Evolutionary conservation across 2,797 vertebrate genomes (phyloP), one percentile per base, ranked within the genome.

Genomic region (Channallabes apus): DNA sequence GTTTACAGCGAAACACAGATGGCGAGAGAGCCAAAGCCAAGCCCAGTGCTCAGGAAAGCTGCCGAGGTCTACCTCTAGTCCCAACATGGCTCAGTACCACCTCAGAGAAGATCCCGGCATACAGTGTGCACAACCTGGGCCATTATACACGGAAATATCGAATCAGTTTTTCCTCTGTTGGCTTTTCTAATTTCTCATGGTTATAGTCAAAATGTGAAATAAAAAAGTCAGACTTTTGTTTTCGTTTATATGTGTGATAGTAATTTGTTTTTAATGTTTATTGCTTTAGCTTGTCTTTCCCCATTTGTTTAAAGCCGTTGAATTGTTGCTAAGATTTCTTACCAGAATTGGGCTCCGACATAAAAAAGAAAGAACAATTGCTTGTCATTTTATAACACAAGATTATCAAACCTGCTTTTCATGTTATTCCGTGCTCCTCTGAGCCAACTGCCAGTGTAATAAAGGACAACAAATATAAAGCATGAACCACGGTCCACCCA

Each of bases 1-100:
- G 93, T 96, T 95, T 94, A 95, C 95, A 95, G 94, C 91, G 84
- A 94, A 95, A 96, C 94, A 92, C 95, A 96, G 95, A 95, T 95
- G 95, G 94, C 92, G 93, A 91, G 92, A 82, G 32, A 82, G 18
- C 29, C 71, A 35, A 92, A 92, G 92, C 89, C 91, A 91, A 89
- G 91, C 86, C 86, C 91, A 89, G 90, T 81, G 91, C 85, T 80
- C 90, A 59, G 90, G 90, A 90, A 92, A 92, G 91, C 92, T 86
- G 91, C 91, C 89, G 84, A 86, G 90, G 89, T 85, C 86, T 89
- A 87, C 69, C 51, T 14, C 22, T n/a, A 22, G 61, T 77, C 59
- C 64, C 82, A 64, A 67, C 72, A 84, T 54, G 68, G 81, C 14
- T 82, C 35, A 72, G 56, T 12, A 27, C 12, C 46, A 6, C 62